Evolutionary conservation across 1,140 invertebrate species (phyloP), one percentile per base, ranked within the genome.

Genomic region (Oryzaephilus surinamensis): DNA sequence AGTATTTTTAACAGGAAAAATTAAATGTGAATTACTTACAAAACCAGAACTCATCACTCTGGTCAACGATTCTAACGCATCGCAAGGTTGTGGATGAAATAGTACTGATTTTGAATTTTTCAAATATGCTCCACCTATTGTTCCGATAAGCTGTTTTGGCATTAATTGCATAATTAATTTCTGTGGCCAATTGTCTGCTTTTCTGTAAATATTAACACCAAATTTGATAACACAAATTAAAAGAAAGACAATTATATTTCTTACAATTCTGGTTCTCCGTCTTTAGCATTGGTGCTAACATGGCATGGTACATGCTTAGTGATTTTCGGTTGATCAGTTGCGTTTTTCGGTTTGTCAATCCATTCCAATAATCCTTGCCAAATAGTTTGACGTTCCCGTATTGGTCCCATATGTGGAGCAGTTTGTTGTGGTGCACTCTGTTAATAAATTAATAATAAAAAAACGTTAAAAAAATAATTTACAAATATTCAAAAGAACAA

Each of bases 141-240:
- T 89, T 41, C 84, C 84, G 50, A 93, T 84, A 29, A 95, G 64
- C 48, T 82, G 77, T 58, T 91, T 91, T 0, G 90, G 91, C 77
- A 97, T 87, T 32, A 95, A 58, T 58, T 95, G 90, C 84, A 95
- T 92, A 24, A 90, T 75, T 8, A 97, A 60, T 60, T 91, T 93
- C 34, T 73, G 73, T 2, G 91, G 91, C 91, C 91, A 97, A 8
- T 83, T 82, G 48, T 88, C 84, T 2, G 87, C 85, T 69, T 88
- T 91, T 46, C 81, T 84, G 55, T 37, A 55, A n/a, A n/a, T n/a
- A n/a, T n/a, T n/a, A n/a, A n/a, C n/a, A n/a, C n/a, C 43, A 33
- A 32, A 28, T 44, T 41, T 28, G 38, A 23, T 26, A 41, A 20
- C 26, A 28, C 20, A 21, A 26, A 36, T 34, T 39, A 34, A 5